Base-by-base conservation (phyloP, 1,140 invertebrate genomes). In the Drosophila lini region DNA sequence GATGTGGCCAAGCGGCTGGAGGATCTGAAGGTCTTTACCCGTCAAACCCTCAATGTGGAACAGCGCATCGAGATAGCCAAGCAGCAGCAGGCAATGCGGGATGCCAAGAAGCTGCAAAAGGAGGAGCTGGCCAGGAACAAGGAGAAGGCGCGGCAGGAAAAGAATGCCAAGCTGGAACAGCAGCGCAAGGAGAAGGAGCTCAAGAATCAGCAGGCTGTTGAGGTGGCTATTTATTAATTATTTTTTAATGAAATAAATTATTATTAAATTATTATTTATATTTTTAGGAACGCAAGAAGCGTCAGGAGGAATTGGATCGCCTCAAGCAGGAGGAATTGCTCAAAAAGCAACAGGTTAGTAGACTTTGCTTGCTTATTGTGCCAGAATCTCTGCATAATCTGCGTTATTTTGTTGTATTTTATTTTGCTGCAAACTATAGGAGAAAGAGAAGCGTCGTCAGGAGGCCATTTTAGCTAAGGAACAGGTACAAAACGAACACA, bases 401-500 rank as follows among this genome's bases (percentile, higher is more conserved):
- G 41, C 41, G 25, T 47, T 28, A 47, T 47, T 32, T 56, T 55
- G 15, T 56, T 58, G 19, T 55, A 36, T 44, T 85, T 82, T 78
- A 81, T 70, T 86, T 65, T 86, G 92, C 91, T 93, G 52, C 52
- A 38, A 38, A 55, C 5, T 38, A 94, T 95, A 97, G 97, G 97
- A 98, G 92, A 95, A 96, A 92, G 97, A 98, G 93, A 93, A 97
- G 89, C 97, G 97, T 93, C 94, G 96, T 84, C 97, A 97, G 91
- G 96, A 98, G 92, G 95, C 96, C 65, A 95, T 97, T 38, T 94
- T 97, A 88, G 93, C 97, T 59, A 97, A 97, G 93, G 97, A 98
- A 94, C 97, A 98, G 96, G 97, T 98, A 94, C 80, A 74, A 55
- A 55, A 25, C 52, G 34, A 55, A 36, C 36, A 55, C 1, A 63